These are phyloP conservation scores for Melinopterus prodromus DNA, from an alignment of 2,888 invertebrate species.

Conservation along the genomic window DNA sequence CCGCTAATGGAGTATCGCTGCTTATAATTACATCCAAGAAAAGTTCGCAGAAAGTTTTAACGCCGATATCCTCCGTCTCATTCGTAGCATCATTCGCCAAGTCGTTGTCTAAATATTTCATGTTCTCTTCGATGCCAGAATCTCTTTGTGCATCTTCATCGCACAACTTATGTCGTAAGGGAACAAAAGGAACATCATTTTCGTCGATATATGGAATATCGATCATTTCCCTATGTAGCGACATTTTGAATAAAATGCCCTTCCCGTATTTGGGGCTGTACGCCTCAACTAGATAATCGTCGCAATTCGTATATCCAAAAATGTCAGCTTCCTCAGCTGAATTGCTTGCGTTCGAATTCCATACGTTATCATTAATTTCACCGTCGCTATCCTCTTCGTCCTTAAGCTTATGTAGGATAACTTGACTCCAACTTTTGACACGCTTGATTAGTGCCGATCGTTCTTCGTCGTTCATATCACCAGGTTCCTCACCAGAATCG, in stretches of 20 bases:
- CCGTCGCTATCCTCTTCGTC: too few species aligned
- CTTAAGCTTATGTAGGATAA: too few species aligned
- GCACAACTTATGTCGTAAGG: neutral
- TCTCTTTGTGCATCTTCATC: neutral
- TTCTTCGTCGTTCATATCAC: too few species aligned
- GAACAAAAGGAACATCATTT: neutral
- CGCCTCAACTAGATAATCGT: constrained; percentile 13
- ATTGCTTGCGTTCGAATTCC: neutral
- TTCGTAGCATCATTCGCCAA: neutral
- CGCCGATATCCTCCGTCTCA: neutral
- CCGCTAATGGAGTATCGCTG: too few species aligned
- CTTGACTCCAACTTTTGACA: too few species aligned
- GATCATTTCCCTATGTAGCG: neutral
- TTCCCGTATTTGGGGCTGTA: constrained; percentile 14
- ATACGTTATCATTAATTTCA: too few species aligned
- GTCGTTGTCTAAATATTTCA: too few species aligned
- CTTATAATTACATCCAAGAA: too few species aligned
- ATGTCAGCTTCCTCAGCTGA: neutral
- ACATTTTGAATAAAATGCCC: constrained; percentile 23
- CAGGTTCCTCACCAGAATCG: too few species aligned
- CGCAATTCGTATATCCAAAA: constrained; percentile 11
- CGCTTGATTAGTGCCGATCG: too few species aligned
- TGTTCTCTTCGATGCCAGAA: neutral
- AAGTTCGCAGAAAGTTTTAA: too few species aligned
- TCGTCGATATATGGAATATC: neutral